Base-by-base conservation (phyloP, 2,113 vertebrate species). In the Podilymbus podiceps region DNA sequence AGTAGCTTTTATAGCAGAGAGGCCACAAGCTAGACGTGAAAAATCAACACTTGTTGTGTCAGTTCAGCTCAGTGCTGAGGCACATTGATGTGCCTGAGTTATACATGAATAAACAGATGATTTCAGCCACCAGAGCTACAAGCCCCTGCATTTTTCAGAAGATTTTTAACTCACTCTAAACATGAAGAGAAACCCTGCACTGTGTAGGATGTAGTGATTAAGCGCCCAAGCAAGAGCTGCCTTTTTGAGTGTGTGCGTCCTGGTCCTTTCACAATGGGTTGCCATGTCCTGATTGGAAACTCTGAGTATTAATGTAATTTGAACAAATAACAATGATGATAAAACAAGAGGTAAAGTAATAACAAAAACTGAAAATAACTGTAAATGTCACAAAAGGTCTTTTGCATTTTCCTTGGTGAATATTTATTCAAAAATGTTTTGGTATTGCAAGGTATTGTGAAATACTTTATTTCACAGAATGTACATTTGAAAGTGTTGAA, bases 71-170 rank as follows among this genome's bases (percentile, higher is more conserved):
- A 94, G 87, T 77, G 94, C 87, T 74, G 81, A 94, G 78, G 84
- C 92, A 90, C 82, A 74, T n/a, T 96, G 91, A 96, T 91, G 93
- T 88, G 91, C 59, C 87, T 74, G 93, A 93, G 89, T 78, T 96
- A 88, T 97, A 96, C 81, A 94, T 80, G 91, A 97, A 97, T 95
- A 97, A 97, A 91, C 83, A 89, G 94, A 95, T 25, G 30, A 96
- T 79, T 96, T 94, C 92, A 93, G 56, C 84, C 84, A 92, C 66
- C 74, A 94, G 89, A 59, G 69, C 89, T 88, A 83, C 63, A 81
- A 93, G 47, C 6, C 81, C 18, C 47, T 92, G 87, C 89, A 91
- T 95, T 93, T 97, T 97, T 95, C 92, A 93, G 86, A 73, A 62
- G 87, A 88, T 91, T 93, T 92, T 95, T 83, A 83, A 74, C 92